Evolutionary conservation across 2,888 invertebrate species (phyloP), one percentile per base, ranked within the genome.

Genomic region (Zygothrica quintamaculata): DNA sequence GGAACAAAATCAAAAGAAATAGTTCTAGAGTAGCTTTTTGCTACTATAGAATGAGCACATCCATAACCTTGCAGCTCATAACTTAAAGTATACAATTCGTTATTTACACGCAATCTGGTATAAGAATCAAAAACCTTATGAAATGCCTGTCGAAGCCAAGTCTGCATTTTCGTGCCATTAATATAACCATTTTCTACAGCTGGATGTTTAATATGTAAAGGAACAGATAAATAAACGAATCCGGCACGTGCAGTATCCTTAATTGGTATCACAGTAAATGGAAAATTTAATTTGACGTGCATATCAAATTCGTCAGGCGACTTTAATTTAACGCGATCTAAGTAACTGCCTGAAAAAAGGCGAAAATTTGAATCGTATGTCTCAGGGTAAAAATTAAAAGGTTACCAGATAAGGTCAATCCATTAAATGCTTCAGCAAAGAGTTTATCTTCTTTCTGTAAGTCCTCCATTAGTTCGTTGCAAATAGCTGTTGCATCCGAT

Each of bases 291-390:
- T 31, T 71, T 71, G 11, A 71, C 34, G 11, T 66, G 71, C 12
- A 71, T 43, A 31, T 71, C 71, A 29, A 71, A 71, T 57, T 71
- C 71, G 22, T 71, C 70, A 3, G 70, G 71, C 5, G 37, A 22
- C 11, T 40, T 39, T 0, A 66, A 8, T 29, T 71, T 71, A 0
- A 57, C 36, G 7, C 61, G 26, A 53, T 71, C 71, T 34, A 71
- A 51, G 37, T 71, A 71, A 22, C 70, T 71, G 7, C 71, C 70
- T 62, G 12, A n/a, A 12, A 6, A 9, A 33, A 7, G 22, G 1
- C 16, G 22, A 1, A 18, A 6, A 36, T 26, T 3, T n/a, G n/a
- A n/a, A n/a, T n/a, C n/a, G n/a, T n/a, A n/a, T n/a, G n/a, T n/a
- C n/a, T n/a, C n/a, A n/a, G n/a, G n/a, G n/a, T n/a, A n/a, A n/a